Evolutionary conservation across 2,888 invertebrate genomes (phyloP).

Genomic region (Autographa gamma): DNA sequence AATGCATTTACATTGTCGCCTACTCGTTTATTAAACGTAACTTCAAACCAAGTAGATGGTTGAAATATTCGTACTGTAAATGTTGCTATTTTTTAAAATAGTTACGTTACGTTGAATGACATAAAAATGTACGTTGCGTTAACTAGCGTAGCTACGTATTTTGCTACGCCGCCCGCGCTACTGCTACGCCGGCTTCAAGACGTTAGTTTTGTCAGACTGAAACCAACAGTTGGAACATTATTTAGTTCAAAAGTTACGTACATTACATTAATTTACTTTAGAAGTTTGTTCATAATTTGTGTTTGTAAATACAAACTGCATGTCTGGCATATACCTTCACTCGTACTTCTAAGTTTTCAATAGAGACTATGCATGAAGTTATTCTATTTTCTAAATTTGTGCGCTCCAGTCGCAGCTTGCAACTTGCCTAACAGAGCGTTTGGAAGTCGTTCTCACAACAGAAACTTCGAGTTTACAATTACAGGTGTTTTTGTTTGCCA

Average conservation of each 20-base stretch:
- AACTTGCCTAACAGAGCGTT: conserved; percentile 26
- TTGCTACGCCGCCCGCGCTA: neutral
- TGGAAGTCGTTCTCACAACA: conserved; percentile 34
- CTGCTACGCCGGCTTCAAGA: neutral
- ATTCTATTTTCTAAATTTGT: conserved; percentile 19
- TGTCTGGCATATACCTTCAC: neutral
- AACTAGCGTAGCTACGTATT: neutral
- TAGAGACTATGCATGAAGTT: neutral
- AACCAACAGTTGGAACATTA: too few relatives aligned
- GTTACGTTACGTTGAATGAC: neutral
- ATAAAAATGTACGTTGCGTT: neutral
- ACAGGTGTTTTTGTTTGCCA: conserved; percentile 68
- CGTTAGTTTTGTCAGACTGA: neutral
- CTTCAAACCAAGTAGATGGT: too few relatives aligned
- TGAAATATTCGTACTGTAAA: too few relatives aligned
- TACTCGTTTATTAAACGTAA: too few relatives aligned
- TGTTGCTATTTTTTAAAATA: neutral
- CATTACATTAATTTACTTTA: too few relatives aligned
- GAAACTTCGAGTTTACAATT: conserved; percentile 62
- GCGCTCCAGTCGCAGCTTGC: conserved; percentile 15
- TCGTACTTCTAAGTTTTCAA: neutral
- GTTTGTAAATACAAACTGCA: neutral
- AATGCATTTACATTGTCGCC: too few relatives aligned
- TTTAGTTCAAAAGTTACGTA: too few relatives aligned
- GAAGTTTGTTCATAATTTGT: too few relatives aligned